These are phyloP conservation scores for Catocala nupta DNA, from an alignment of 2,888 invertebrate species.

Conservation along the genomic window DNA sequence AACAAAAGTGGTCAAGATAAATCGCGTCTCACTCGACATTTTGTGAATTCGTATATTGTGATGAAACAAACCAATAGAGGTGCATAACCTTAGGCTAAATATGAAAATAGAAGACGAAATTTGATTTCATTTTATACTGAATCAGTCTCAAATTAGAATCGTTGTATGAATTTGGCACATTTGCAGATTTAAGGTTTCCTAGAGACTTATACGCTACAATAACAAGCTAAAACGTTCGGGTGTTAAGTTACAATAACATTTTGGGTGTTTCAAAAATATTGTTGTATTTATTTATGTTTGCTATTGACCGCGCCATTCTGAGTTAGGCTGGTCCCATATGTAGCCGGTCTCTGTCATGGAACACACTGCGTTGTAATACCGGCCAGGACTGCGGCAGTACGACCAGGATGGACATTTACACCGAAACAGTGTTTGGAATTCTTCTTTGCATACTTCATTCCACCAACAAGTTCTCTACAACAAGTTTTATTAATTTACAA, in stretches of 20 bases:
- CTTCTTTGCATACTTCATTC: conserved; percentile 97
- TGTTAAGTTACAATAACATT: conserved; percentile 36
- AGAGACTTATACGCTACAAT: conserved; percentile 45
- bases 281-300: conserved; percentile 14
- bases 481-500: conserved; percentile 26
- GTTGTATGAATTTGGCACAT: conserved; percentile 73
- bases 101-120: conserved; percentile 82
- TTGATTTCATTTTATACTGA: conserved; percentile 74
- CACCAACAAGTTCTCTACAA: conserved; percentile 96
- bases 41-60: conserved; percentile 44
- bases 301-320: conserved; percentile 80
- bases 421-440: conserved; percentile 94
- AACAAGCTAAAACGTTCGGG: conserved; percentile 42
- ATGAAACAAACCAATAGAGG: conserved; percentile 49
- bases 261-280: conserved; percentile 20
- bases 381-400: conserved; percentile 94
- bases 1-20: conserved; percentile 60
- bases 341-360: conserved; percentile 96
- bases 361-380: conserved; percentile 96
- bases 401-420: conserved; percentile 96
- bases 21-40: conserved; percentile 40
- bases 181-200: conserved; percentile 46
- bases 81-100: conserved; percentile 64
- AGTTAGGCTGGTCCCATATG: conserved; percentile 94
- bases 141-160: conserved; percentile 83